Percentiles rank a stretch among this genome's conserved stretches.
Evolutionary conservation across 2,113 vertebrate genomes (phyloP).

Genomic region (cattle (Bos taurus)): ARS-UCD2.0 NC_037334.1:102656501-102657000

Average conservation of each 20-base stretch:
- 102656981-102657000: neutral
- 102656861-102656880: conserved; percentile 1
- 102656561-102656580: neutral
- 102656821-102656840: conserved; percentile 21
- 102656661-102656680: neutral
- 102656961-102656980: neutral
- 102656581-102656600: conserved; percentile 33
- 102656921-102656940: neutral
- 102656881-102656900: neutral
- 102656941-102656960: neutral
- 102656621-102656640: neutral
- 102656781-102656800: neutral
- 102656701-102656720: neutral
- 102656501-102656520: conserved; percentile 17
- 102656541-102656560: neutral
- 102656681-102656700: neutral
- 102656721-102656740: neutral
- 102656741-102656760: neutral
- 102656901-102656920: neutral
- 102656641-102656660: neutral
- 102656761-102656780: neutral
- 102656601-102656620: neutral
- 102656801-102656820: conserved; percentile 22
- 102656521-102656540: conserved; percentile 43
- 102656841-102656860: neutral